phyloP scores from a whole-genome alignment of 2,888 invertebrate genomes.

The Caenorhabditis sp. region DNA sequence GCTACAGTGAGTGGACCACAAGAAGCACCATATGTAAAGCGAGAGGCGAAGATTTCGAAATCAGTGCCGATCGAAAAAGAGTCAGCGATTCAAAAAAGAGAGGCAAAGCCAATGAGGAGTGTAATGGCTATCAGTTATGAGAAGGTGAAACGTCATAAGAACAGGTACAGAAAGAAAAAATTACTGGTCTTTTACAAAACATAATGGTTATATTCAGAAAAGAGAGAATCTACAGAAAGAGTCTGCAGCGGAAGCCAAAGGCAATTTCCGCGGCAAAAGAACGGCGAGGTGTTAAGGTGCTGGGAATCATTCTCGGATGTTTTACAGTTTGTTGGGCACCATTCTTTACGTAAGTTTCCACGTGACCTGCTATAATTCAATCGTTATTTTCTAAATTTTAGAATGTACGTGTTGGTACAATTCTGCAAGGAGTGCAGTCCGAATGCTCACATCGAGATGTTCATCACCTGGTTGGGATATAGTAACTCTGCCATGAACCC shows the following conservation, averaged over 20 bases:
- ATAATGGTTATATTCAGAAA: slow-evolving; percentile 68
- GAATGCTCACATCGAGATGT: slow-evolving; percentile 83
- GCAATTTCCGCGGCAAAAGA: slow-evolving; percentile 83
- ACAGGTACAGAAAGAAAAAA: slow-evolving; percentile 62
- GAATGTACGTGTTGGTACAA: slow-evolving; percentile 82
- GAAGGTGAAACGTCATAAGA: slow-evolving; percentile 82
- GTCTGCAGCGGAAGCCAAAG: slow-evolving; percentile 81
- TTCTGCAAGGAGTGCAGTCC: slow-evolving; percentile 79
- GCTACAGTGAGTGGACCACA: slow-evolving; percentile 64
- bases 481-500: slow-evolving; percentile 83
- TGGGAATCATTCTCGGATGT: slow-evolving; percentile 83
- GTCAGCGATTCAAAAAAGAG: slow-evolving; percentile 69
- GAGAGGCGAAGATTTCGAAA: slow-evolving; percentile 70
- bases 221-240: slow-evolving; percentile 79
- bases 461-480: slow-evolving; percentile 83
- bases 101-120: slow-evolving; percentile 70
- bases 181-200: background rate
- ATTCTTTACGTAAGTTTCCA: slow-evolving; percentile 78
- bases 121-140: slow-evolving; percentile 78
- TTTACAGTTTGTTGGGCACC: slow-evolving; percentile 83
- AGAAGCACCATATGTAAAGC: slow-evolving; percentile 67
- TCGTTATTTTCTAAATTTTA: slow-evolving; percentile 53
- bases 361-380: background rate
- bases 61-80: slow-evolving; percentile 70
- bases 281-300: slow-evolving; percentile 81